phyloP scores from a whole-genome alignment of 2,797 vertebrate species.

The Pseudochromis fuscus region DNA sequence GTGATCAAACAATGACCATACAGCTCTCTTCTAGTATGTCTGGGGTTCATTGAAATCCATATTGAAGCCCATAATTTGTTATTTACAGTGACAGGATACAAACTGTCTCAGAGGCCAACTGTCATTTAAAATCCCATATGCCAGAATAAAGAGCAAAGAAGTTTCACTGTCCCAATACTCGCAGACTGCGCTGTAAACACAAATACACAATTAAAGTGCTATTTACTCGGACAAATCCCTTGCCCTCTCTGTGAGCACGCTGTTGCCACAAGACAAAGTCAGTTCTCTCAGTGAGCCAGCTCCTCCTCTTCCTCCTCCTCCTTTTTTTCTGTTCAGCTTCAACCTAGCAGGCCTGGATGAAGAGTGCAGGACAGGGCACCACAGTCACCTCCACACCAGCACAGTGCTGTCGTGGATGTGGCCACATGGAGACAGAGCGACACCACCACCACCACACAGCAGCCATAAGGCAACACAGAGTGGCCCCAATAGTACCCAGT shows the following conservation, averaged over 20 bases:
- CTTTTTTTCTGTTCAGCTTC: conserved; percentile 15
- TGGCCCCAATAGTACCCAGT: conserved; percentile 73
- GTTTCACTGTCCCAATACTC: conserved; percentile 37
- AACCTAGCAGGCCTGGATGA: conserved; percentile 14
- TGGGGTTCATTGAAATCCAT: background rate
- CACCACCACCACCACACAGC: too few relatives aligned
- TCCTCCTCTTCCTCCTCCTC: conserved; percentile 36
- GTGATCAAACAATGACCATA: background rate
- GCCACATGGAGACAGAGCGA: conserved; percentile 33
- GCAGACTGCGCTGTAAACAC: conserved; percentile 56
- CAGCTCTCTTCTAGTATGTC: background rate
- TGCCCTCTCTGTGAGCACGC: conserved; percentile 31
- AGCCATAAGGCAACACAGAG: conserved; percentile 72
- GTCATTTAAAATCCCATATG: conserved; percentile 26
- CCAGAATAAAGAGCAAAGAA: conserved; percentile 26
- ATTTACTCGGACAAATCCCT: conserved; percentile 63
- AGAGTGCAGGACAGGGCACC: conserved; percentile 54
- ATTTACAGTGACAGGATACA: too few relatives aligned
- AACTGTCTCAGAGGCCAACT: background rate
- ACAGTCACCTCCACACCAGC: conserved; percentile 54
- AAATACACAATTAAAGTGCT: conserved; percentile 78
- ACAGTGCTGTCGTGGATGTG: conserved; percentile 66
- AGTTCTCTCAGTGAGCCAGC: conserved; percentile 45
- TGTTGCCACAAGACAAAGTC: conserved; percentile 49
- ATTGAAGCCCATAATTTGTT: too few relatives aligned